Percentiles rank a stretch among this genome's conserved stretches.
Conservation (phyloP, 1,140 invertebrate species). For the Theocolax elegans region DNA sequence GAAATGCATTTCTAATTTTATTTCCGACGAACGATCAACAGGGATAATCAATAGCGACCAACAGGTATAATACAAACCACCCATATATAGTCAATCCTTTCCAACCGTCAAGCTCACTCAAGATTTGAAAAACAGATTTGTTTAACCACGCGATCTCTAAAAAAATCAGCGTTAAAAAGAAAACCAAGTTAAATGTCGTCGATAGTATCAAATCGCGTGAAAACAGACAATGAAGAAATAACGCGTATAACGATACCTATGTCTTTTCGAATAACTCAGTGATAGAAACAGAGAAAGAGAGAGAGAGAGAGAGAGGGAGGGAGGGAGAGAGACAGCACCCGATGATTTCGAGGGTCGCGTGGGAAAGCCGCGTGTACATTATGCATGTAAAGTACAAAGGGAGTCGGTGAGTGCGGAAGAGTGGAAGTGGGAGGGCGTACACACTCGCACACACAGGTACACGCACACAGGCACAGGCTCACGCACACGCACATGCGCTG, state of each 20-base stretch:
- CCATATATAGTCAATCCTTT: not conserved
- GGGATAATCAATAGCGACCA: no score
- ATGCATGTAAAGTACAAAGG: not conserved
- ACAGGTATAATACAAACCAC: not conserved
- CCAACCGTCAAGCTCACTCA: not conserved
- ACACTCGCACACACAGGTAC: no score
- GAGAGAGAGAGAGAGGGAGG: no score
- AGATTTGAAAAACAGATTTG: slow-evolving; percentile 3
- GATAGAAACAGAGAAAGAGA: no score
- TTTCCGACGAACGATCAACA: no score
- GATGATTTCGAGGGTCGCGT: no score
- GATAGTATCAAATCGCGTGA: slow-evolving; percentile 5
- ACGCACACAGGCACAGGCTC: no score
- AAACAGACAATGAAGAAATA: not conserved
- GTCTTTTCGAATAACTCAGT: no score
- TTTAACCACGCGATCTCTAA: not conserved
- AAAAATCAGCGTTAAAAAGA: not conserved
- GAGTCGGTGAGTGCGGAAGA: not conserved
- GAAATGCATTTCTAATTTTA: no score
- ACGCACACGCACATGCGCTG: no score
- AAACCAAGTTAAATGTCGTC: no score
- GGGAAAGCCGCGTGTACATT: not conserved
- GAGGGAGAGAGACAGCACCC: no score
- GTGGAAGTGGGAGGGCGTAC: not conserved
- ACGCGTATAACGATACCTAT: not conserved